phyloP scores from a whole-genome alignment of 2,113 vertebrate genomes.

The Carassius carassius region DNA sequence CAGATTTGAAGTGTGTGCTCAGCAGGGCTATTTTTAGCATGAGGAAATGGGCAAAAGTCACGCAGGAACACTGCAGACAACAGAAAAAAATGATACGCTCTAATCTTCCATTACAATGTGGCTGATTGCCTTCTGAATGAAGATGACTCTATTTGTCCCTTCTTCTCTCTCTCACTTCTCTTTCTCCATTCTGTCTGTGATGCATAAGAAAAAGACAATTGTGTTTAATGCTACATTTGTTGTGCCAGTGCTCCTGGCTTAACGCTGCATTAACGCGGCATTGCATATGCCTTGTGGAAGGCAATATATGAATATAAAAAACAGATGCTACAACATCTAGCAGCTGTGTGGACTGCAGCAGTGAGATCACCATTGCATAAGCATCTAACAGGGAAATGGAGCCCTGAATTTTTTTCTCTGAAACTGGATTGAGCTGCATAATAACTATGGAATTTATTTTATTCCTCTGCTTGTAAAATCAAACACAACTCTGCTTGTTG shows the following conservation, averaged over 20 bases:
- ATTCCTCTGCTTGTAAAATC: background rate
- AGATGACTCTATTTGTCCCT: slow-evolving; percentile 43
- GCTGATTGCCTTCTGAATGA: slow-evolving; percentile 51
- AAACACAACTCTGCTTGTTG: too few species aligned
- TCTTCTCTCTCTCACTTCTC: slow-evolving; percentile 27
- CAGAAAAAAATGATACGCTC: slow-evolving; percentile 66
- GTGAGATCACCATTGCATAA: slow-evolving; percentile 39
- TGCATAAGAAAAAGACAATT: slow-evolving; percentile 24
- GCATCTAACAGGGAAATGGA: slow-evolving; percentile 19
- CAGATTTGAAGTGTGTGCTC: slow-evolving; percentile 43
- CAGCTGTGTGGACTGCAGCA: slow-evolving; percentile 17
- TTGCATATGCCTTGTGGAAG: slow-evolving; percentile 26
- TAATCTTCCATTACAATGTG: slow-evolving; percentile 68
- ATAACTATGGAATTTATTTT: background rate
- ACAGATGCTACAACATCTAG: slow-evolving; percentile 29
- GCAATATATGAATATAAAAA: slow-evolving; percentile 22
- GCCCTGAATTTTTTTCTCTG: background rate
- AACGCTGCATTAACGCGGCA: slow-evolving; percentile 12
- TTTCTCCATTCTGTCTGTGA: slow-evolving; percentile 19
- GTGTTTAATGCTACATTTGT: slow-evolving; percentile 33
- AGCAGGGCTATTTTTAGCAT: slow-evolving; percentile 63
- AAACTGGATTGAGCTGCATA: background rate
- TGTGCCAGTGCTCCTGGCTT: slow-evolving; percentile 26
- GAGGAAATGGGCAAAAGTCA: slow-evolving; percentile 64
- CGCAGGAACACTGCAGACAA: slow-evolving; percentile 60